phyloP scores from a whole-genome alignment of 2,113 vertebrate genomes.

The Promerops cafer region DNA sequence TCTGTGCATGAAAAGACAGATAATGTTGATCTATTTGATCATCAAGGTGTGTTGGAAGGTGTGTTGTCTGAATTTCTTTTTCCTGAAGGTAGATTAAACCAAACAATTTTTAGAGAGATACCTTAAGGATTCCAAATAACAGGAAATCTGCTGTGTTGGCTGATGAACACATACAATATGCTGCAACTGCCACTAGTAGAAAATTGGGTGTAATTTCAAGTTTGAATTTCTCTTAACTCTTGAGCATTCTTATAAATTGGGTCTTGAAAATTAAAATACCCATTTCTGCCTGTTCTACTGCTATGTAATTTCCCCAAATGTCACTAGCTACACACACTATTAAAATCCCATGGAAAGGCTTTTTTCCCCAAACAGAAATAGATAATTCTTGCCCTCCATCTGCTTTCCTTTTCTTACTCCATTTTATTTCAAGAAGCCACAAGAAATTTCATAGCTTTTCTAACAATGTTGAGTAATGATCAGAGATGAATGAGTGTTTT shows the following conservation, averaged over 20 bases:
- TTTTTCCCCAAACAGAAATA: background rate
- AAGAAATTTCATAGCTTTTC: background rate
- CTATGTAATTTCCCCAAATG: background rate
- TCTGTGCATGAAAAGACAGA: background rate
- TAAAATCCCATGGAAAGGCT: background rate
- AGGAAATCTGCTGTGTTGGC: rapidly evolving
- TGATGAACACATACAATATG: background rate
- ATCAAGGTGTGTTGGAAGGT: no score
- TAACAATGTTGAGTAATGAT: background rate
- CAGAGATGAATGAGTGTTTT: background rate
- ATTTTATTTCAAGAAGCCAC: background rate
- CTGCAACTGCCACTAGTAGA: background rate
- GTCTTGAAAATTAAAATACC: background rate
- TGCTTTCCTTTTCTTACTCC: background rate
- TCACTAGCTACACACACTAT: background rate
- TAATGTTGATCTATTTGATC: background rate
- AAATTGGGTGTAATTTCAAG: background rate
- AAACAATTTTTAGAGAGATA: background rate
- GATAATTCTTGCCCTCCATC: background rate
- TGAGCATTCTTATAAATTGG: background rate
- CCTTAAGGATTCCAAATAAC: background rate
- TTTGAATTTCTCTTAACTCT: background rate
- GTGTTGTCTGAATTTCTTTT: background rate
- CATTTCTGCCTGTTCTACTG: background rate
- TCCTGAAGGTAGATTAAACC: background rate